A percentile compares a stretch with the other conserved stretches of the same genome.
phyloP scores from a whole-genome alignment of 2,888 invertebrate genomes.

The Andrena minutula region DNA sequence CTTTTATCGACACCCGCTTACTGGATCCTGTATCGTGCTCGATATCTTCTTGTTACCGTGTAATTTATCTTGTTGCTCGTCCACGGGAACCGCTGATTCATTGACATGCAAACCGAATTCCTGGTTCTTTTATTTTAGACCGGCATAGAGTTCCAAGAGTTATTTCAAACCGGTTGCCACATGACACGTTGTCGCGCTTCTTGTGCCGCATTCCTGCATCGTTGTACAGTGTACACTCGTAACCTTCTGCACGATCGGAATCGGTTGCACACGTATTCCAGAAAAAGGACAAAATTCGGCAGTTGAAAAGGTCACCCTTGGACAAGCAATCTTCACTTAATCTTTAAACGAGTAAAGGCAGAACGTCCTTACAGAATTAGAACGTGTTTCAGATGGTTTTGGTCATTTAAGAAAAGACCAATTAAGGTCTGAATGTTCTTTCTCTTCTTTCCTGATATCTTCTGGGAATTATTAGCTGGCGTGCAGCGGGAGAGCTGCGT shows the following conservation, averaged over 20 bases:
- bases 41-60: constrained; percentile 41
- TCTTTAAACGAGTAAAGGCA: not conserved
- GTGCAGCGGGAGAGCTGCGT: not conserved
- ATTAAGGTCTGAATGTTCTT: constrained; percentile 14
- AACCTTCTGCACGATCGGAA: constrained; percentile 27
- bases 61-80: constrained; percentile 46
- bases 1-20: constrained; percentile 34
- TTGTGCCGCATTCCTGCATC: constrained; percentile 65
- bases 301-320: no score
- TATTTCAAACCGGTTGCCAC: constrained; percentile 68
- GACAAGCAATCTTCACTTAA: not conserved
- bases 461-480: constrained; percentile 16
- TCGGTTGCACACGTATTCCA: constrained; percentile 9
- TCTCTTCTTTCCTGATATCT: constrained; percentile 17
- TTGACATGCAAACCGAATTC: constrained; percentile 58
- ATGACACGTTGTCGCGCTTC: constrained; percentile 65
- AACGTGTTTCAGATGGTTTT: not conserved
- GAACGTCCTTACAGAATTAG: no score
- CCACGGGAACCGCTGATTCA: constrained; percentile 50
- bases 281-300: not conserved
- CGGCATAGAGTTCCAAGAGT: constrained; percentile 63
- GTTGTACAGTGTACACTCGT: constrained; percentile 59
- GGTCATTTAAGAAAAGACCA: not conserved
- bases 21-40: constrained; percentile 11
- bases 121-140: constrained; percentile 56